Evolutionary conservation across 2,888 invertebrate genomes (phyloP).

Genomic region (Bedellia somnulentella): DNA sequence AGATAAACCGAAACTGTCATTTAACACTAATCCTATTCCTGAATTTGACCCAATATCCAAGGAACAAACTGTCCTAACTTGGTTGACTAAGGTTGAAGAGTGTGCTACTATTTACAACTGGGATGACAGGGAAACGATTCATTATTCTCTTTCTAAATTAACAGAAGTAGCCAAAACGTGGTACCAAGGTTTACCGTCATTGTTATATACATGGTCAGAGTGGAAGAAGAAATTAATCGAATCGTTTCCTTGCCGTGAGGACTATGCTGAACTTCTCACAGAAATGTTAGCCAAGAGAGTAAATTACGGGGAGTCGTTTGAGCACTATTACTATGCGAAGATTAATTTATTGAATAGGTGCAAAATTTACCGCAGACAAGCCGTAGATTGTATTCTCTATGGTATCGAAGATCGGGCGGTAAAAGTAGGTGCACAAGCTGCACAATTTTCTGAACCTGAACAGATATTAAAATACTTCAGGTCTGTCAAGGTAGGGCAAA

Average conservation of each 20-base stretch:
- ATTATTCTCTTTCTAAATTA: constrained; percentile 13
- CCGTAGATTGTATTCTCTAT: constrained; percentile 13
- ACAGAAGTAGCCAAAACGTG: too few relatives aligned
- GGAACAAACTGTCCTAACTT: too few relatives aligned
- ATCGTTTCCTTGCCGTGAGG: constrained; percentile 12
- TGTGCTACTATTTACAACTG: constrained; percentile 12
- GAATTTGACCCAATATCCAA: too few relatives aligned
- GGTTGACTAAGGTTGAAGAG: too few relatives aligned
- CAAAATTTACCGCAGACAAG: constrained; percentile 10
- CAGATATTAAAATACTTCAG: too few relatives aligned
- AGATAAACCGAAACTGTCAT: too few relatives aligned
- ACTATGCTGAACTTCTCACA: too few relatives aligned
- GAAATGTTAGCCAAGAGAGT: constrained; percentile 12
- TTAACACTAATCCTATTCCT: too few relatives aligned
- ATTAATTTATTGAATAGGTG: too few relatives aligned
- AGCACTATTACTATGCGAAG: constrained; percentile 12
- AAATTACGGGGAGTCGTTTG: constrained; percentile 9
- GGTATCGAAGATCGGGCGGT: constrained; percentile 13
- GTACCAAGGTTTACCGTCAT: too few relatives aligned
- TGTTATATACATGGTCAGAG: constrained; percentile 12
- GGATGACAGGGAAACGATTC: constrained; percentile 12
- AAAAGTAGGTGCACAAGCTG: constrained; percentile 10
- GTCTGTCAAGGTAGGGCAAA: too few relatives aligned
- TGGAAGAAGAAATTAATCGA: constrained; percentile 12
- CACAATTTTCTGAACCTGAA: too few relatives aligned